A percentile compares a stretch with the other conserved stretches of the same genome.
These are phyloP conservation scores for Pammene aurita DNA, from an alignment of 2,888 invertebrate species.

Conservation along the genomic window DNA sequence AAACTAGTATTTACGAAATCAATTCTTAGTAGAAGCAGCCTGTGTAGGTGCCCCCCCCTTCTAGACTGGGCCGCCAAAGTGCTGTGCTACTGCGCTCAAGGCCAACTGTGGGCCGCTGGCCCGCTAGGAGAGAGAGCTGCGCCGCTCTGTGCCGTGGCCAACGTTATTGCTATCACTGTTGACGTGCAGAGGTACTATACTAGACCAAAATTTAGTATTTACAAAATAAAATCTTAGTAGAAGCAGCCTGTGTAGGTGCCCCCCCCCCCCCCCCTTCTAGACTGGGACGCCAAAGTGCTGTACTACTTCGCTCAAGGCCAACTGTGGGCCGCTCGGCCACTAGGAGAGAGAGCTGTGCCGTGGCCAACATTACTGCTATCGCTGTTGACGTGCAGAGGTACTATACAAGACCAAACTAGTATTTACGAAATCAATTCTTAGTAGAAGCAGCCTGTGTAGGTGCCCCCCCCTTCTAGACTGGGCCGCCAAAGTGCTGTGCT, in stretches of 20 bases:
- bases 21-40: constrained; percentile 86
- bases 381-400: constrained; percentile 87
- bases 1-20: no score
- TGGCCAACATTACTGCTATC: constrained; percentile 84
- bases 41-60: constrained; percentile 86
- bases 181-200: constrained; percentile 84
- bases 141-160: constrained; percentile 63
- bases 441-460: constrained; percentile 87
- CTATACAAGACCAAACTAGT: constrained; percentile 57
- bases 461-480: constrained; percentile 91
- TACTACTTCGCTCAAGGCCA: constrained; percentile 86
- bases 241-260: constrained; percentile 88
- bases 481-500: constrained; percentile 90
- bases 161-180: constrained; percentile 86
- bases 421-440: no score
- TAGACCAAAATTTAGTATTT: no score
- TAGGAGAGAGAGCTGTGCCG: constrained; percentile 83
- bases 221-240: constrained; percentile 68
- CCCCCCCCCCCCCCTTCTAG: constrained; percentile 89
- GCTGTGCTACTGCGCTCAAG: constrained; percentile 87
- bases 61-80: constrained; percentile 93
- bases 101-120: constrained; percentile 87
- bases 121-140: constrained; percentile 88
- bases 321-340: constrained; percentile 88
- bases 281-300: constrained; percentile 91